Evolutionary conservation across 1,140 invertebrate species (phyloP), one percentile per base, ranked within the genome.

Genomic region (Ceratina calcarata): DNA sequence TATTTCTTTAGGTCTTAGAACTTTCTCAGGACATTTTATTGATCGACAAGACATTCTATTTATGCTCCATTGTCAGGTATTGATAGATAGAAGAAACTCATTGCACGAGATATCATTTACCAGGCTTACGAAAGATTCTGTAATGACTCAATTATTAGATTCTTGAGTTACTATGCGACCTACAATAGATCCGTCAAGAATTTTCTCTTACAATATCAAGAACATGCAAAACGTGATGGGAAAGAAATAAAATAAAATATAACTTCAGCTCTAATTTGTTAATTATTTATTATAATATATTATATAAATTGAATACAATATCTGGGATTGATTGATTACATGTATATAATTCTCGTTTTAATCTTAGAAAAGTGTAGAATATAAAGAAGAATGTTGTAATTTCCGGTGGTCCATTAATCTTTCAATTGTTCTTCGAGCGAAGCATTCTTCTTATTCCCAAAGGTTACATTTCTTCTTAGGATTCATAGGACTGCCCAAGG

Each of bases 401-500:
- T 45, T 45, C 37, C 37, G 37, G 10, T 10, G 37, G 7, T 45
- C 37, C 37, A 45, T 45, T 45, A 10, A 45, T 45, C 37, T 45
- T 45, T 45, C 37, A 45, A 45, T 45, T 45, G 37, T 45, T 45
- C 37, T 45, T 6, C 37, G 37, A 45, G 37, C 37, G 37, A 8
- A 45, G 10, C 37, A 45, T 10, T 45, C 0, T 27, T 68, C 53
- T 10, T 4, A 32, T 7, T 45, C 37, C 67, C 67, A 69, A 18
- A 69, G 51, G 51, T 55, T 55, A 3, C 67, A 69, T 3, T 69
- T 69, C 12, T 69, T 55, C 51, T 53, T 13, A 3, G 51, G 51
- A 20, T 20, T 69, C 67, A 69, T 69, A 2, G 24, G 67, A 18
- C 67, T 69, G 16, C 67, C 67, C 24, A 37, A 1, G 0, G 67